Conservation (phyloP, 2,113 vertebrate genomes). For the Canis aureus region DNA sequence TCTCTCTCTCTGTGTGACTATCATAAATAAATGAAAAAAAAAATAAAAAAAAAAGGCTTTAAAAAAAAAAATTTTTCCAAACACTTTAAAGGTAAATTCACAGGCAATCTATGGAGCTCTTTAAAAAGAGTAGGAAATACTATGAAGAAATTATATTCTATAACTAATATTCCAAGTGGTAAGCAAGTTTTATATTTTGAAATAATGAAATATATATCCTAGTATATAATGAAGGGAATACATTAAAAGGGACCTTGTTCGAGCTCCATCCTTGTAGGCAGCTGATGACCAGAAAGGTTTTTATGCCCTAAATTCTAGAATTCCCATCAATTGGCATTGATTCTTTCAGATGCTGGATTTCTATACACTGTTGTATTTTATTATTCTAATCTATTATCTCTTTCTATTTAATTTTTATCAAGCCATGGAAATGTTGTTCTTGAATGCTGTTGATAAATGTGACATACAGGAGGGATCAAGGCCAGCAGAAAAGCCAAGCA, state of each 20-base stretch:
- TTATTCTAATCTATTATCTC: not conserved
- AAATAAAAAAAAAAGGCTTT: too few relatives aligned
- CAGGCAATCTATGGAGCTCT: not conserved
- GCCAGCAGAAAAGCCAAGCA: not conserved
- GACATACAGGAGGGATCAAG: not conserved
- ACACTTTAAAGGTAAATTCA: not conserved
- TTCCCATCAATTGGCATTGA: not conserved
- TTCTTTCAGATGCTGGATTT: not conserved
- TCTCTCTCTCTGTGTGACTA: too few relatives aligned
- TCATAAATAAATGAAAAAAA: too few relatives aligned
- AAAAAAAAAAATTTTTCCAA: not conserved
- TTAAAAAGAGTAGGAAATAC: not conserved
- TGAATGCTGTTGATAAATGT: not conserved
- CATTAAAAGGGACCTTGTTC: not conserved
- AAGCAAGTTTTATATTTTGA: not conserved
- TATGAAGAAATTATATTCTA: not conserved
- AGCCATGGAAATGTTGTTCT: not conserved
- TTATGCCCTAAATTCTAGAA: not conserved
- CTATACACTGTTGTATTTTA: not conserved
- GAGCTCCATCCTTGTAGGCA: not conserved
- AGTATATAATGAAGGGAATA: not conserved
- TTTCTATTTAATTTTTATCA: not conserved
- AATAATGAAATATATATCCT: not conserved
- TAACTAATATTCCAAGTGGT: not conserved
- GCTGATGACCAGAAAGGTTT: not conserved